Conservation (phyloP, 30 jellyfish, hydroid and myxozoan species). For the Chrysaora quinquecirrha region DNA sequence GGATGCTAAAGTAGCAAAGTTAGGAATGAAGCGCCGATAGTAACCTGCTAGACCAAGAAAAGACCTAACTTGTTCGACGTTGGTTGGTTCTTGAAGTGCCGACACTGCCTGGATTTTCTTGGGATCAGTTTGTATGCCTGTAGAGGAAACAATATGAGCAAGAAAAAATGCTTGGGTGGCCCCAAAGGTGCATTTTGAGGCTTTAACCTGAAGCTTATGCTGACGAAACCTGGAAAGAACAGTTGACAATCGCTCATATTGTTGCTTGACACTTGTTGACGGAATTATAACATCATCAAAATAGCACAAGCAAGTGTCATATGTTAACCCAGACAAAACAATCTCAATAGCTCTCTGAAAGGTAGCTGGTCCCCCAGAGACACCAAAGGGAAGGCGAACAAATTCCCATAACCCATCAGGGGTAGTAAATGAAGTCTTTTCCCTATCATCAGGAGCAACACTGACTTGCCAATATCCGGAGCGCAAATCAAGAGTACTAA, state of each 20-base stretch:
- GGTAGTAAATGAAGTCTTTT: constrained; percentile 45
- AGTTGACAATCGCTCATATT: constrained; percentile 6
- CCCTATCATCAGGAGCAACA: too few relatives aligned
- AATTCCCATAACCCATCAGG: constrained; percentile 55
- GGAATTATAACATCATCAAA: constrained; percentile 22
- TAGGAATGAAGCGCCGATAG: constrained; percentile 42
- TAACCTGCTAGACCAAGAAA: constrained; percentile 43
- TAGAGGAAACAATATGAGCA: constrained; percentile 26
- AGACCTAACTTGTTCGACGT: constrained; percentile 39
- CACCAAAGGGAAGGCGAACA: constrained; percentile 43
- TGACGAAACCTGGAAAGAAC: constrained; percentile 24
- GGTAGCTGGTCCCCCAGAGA: constrained; percentile 46
- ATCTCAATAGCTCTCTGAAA: constrained; percentile 42
- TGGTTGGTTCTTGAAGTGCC: constrained; percentile 14
- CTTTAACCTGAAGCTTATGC: constrained; percentile 46
- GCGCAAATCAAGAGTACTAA: constrained; percentile 59
- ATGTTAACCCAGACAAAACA: constrained; percentile 35
- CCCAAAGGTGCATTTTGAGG: constrained; percentile 41
- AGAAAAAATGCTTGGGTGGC: constrained; percentile 24
- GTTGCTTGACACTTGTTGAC: constrained; percentile 21
- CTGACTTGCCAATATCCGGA: too few relatives aligned
- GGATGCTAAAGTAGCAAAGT: constrained; percentile 52
- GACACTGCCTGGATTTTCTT: constrained; percentile 21
- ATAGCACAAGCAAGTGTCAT: constrained; percentile 39
- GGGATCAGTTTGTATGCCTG: constrained; percentile 50